Evolutionary conservation across 2,797 vertebrate genomes (phyloP), one percentile per base, ranked within the genome.

Genomic region (Miichthys miiuy): DNA sequence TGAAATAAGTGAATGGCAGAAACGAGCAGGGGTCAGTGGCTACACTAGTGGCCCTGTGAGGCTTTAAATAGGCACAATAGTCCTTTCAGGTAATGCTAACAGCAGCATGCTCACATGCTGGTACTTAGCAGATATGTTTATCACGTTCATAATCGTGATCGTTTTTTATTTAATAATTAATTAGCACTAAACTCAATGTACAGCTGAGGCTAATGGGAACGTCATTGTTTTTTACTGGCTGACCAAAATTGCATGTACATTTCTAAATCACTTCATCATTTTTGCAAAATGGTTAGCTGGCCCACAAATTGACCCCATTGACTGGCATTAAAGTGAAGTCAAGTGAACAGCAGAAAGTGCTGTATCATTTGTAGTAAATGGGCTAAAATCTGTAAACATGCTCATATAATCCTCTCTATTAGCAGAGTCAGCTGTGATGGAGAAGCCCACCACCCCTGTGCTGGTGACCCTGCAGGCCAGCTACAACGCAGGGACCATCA

Each of bases 401-500:
- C 52, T 41, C 8, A 21, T 52, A 2, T n/a, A 18, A 7, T 48
- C n/a, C 14, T 77, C 12, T 66, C 6, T 56, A 1, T 67, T 30
- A 42, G 58, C 51, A 82, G 90, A 88, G 18, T 65, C 70, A 2
- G 79, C 81, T 48, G 78, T 50, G 74, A 56, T 6, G 9, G 86
- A 90, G 63, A 87, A 57, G 68, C 62, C 76, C 50, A 54, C 72
- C 10, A 93, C 86, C 41, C 89, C 94, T 9, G 56, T 97, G 42
- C 93, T 98, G 47, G 88, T 99, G 64, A 91, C 92, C 1, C 91
- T 99, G 82, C 90, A 88, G 27, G 95, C 94, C 3, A 3, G 76
- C 1, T 95, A 83, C 84, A 78, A 69, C 0, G 81, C 90, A 47
- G 86, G 87, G 0, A 81, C 81, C 3, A 44, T 91, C 20, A 81